Evolutionary conservation across 2,113 vertebrate genomes (phyloP).

Genomic region (Podocnemis expansa): DNA sequence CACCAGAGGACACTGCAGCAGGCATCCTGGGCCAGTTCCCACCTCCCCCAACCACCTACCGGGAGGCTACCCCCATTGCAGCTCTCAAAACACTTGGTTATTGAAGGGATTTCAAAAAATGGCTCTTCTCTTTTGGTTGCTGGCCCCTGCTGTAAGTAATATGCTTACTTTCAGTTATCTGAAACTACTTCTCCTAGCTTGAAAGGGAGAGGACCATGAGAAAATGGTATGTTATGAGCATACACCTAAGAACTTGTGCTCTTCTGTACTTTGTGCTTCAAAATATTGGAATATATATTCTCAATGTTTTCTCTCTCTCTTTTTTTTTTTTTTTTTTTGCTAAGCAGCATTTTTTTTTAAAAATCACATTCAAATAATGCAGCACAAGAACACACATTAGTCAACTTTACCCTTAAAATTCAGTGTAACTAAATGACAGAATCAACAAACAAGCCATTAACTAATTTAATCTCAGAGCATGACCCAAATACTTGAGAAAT

Average conservation of each 20-base stretch:
- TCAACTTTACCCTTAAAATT: neutral
- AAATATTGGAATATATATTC: neutral
- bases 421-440: neutral
- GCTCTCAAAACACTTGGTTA: too few relatives aligned
- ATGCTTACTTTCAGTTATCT: neutral
- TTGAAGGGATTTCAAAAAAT: too few relatives aligned
- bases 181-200: neutral
- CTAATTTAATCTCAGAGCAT: neutral
- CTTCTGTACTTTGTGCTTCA: neutral
- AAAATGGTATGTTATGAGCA: neutral
- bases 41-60: too few relatives aligned
- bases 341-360: too few relatives aligned
- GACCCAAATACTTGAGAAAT: neutral
- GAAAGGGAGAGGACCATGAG: neutral
- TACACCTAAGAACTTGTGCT: neutral
- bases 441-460: neutral
- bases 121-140: too few relatives aligned
- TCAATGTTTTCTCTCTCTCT: too few relatives aligned
- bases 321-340: too few relatives aligned
- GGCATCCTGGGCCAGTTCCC: too few relatives aligned
- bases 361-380: neutral
- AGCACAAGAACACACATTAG: neutral
- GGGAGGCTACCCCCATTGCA: too few relatives aligned
- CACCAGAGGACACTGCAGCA: too few relatives aligned
- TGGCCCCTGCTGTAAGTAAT: too few relatives aligned